Evolutionary conservation across 1,140 invertebrate species (phyloP), one percentile per base, ranked within the genome.

Genomic region (Armadillidium nasatum): DNA sequence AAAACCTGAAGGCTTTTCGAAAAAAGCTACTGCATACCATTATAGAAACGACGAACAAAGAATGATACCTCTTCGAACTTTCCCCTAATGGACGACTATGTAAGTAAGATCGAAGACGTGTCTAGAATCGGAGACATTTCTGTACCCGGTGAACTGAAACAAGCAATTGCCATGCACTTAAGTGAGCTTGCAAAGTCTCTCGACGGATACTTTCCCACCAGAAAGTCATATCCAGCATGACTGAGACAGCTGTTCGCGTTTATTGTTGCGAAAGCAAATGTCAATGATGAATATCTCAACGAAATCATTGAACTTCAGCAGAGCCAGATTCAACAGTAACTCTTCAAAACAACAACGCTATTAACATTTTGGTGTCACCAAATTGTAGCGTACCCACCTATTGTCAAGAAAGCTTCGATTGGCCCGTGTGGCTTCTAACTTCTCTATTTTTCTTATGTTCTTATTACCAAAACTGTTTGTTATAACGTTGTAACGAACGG

Each of bases 51-150:
- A 33, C 33, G 33, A 33, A 33, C 6, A 33, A 6, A 33, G n/a
- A n/a, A n/a, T n/a, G n/a, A n/a, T n/a, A n/a, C n/a, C n/a, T n/a
- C n/a, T n/a, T n/a, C n/a, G n/a, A n/a, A n/a, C n/a, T n/a, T n/a
- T n/a, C n/a, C n/a, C n/a, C n/a, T n/a, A n/a, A n/a, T n/a, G n/a
- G n/a, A n/a, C n/a, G n/a, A n/a, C n/a, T n/a, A n/a, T n/a, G n/a
- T n/a, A n/a, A n/a, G n/a, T n/a, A n/a, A n/a, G n/a, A 33, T 33
- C 33, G 33, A 33, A 33, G 33, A n/a, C 33, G 71, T 50, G 50
- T 79, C 78, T 54, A 70, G 71, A 23, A 68, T 76, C 22, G 74
- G 77, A 78, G 74, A 67, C 69, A 77, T 78, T 71, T 75, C 67
- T 78, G 45, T 78, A 75, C 73, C 73, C 60, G 60, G 43, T 54